A percentile compares a stretch with the other conserved stretches of the same genome.
These are phyloP conservation scores for Drosophila kikkawai DNA, from an alignment of 1,140 invertebrate genomes.

Conservation along the genomic window DNA sequence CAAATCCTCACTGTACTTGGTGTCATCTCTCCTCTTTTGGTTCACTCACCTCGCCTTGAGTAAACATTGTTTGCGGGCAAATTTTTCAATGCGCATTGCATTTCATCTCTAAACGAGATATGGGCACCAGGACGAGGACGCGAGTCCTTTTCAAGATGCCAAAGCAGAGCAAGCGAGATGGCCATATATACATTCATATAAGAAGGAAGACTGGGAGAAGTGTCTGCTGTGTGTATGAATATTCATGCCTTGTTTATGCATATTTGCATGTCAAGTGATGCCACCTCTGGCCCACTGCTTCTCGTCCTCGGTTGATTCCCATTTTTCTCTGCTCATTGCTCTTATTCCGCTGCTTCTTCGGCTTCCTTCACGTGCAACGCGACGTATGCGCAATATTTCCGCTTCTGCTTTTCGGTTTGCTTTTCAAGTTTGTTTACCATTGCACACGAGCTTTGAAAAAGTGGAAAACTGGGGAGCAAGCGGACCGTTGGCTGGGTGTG, in stretches of 20 bases:
- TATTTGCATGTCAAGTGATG: conserved; percentile 84
- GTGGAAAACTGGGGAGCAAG: conserved; percentile 2
- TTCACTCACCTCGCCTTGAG: conserved; percentile 54
- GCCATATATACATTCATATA: background rate
- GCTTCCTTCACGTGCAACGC: conserved; percentile 46
- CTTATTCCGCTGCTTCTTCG: conserved; percentile 23
- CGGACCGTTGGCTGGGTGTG: background rate
- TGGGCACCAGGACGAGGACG: conserved; percentile 45
- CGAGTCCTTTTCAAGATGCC: conserved; percentile 68
- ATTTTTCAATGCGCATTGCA: conserved; percentile 83
- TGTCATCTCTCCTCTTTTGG: conserved; percentile 44
- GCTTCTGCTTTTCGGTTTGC: conserved; percentile 47
- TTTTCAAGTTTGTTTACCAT: conserved; percentile 79
- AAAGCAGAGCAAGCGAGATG: conserved; percentile 11
- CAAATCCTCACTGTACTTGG: conserved; percentile 22
- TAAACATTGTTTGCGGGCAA: conserved; percentile 65
- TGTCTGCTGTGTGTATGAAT: conserved; percentile 69
- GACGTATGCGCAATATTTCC: conserved; percentile 71
- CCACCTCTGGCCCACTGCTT: conserved; percentile 21
- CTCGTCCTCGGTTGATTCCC: conserved; percentile 30
- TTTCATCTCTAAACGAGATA: conserved; percentile 84
- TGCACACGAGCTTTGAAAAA: conserved; percentile 23
- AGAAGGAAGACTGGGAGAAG: conserved; percentile 22
- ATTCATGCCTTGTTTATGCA: conserved; percentile 84
- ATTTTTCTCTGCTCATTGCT: conserved; percentile 42